Base-by-base conservation (phyloP, 2,797 vertebrate genomes). In the Phoxinus dragarum region DNA sequence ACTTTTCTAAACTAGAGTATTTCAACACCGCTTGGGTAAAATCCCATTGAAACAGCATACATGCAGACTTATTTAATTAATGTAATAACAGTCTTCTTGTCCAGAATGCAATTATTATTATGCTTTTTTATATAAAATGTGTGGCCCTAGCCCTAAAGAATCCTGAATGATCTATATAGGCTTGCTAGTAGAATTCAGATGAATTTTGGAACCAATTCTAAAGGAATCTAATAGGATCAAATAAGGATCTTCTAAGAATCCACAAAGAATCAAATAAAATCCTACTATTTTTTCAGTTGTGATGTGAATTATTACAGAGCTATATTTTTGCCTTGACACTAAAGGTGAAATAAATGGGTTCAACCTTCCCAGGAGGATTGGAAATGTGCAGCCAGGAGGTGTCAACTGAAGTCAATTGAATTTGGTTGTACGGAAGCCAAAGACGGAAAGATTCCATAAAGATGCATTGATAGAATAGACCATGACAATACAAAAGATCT, bases 371-470 rank as follows among this genome's bases (percentile, higher is more conserved):
- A 49, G 40, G 54, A 68, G 40, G 54, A 82, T 17, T 61, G 19
- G 27, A 82, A 82, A 74, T 47, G 54, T 49, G 81, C 27, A 74
- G 27, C 69, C 11, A 73, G 47, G 40, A 74, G 54, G 54, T 82
- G 69, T 82, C 69, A 73, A 34, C 17, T 72, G 2, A 73, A 82
- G 69, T 74, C 54, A 74, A 44, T 49, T 82, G 54, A 82, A 82
- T 82, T 56, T 61, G 17, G 80, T 82, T 72, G n/a, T 17, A 61
- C 7, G n/a, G 69, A 56, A 59, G n/a, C n/a, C 27, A 74, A 34
- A 74, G 54, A 82, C 10, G 19, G 59, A 74, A 74, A 47, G 14
- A 56, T 54, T 68, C 44, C 23, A 69, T 27, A 40, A 38, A 54
- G 54, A 82, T 82, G 40, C 56, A 36, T 61, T 61, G 69, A 61